Evolutionary conservation across 1,140 invertebrate genomes (phyloP), one percentile per base, ranked within the genome.

Genomic region (Atta cephalotes): DNA sequence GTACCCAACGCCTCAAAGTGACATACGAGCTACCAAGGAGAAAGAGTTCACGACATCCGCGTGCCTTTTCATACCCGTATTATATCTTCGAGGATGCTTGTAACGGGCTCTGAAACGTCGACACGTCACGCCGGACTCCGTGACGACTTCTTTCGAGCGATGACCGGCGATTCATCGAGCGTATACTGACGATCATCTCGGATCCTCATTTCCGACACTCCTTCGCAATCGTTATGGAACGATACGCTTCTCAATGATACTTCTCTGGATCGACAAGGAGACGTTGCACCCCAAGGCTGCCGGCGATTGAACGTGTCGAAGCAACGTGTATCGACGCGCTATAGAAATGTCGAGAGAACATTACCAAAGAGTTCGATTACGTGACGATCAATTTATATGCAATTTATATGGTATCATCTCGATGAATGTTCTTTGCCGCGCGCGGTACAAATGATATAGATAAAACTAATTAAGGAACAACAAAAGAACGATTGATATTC

Each of bases 61-160:
- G 39, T 18, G 56, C 58, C 77, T 87, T 53, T 80, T 85, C 68
- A 65, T 89, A n/a, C 49, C 56, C 45, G n/a, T 39, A 85, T 90
- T 86, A 74, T 88, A 71, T 84, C 45, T 87, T 88, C 21, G 66
- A 90, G 78, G 82, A 53, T 79, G 35, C 87, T 88, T 74, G 74
- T 81, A 79, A 84, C 78, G 78, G 78, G 49, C 31, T 14, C 58
- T 77, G 85, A 79, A 87, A 89, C 66, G 86, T 84, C 71, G 63
- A 21, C 53, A 31, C 53, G 85, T 63, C 77, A 39, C 63, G 45
- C 31, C 53, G 63, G 10, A 10, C 35, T 51, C 51, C 85, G 80
- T 89, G 89, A 89, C 89, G 90, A 91, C 89, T 91, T 91, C 80
- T 91, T 87, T 90, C 81, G 76, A 68, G 80, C 65, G 80, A 91